Conservation (phyloP, 2,113 vertebrate species). For the Ceyx melanurus region DNA sequence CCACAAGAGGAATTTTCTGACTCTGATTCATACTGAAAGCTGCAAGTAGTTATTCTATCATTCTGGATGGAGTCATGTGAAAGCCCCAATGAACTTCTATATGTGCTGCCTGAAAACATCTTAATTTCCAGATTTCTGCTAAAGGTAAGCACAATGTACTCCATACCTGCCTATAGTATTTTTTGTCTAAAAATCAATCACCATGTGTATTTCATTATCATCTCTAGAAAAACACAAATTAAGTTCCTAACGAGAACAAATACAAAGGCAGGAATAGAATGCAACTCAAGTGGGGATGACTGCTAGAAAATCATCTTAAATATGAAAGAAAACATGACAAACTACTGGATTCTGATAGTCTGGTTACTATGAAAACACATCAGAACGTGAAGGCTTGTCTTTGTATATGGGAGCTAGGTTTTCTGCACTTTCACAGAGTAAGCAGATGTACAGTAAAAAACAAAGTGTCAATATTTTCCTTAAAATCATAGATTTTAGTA, state of each 20-base stretch:
- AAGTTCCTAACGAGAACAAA: neutral
- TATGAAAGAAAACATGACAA: neutral
- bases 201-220: neutral
- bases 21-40: neutral
- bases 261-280: neutral
- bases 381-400: neutral
- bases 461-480: neutral
- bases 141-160: neutral
- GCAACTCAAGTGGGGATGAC: neutral
- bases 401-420: neutral
- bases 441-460: neutral
- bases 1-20: neutral
- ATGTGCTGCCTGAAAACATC: neutral
- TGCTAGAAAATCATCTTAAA: neutral
- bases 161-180: neutral
- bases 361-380: neutral
- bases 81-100: neutral
- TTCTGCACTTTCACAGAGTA: neutral
- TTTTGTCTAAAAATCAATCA: neutral
- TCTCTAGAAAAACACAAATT: neutral
- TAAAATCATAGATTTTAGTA: neutral
- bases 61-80: neutral
- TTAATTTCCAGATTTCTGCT: neutral
- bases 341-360: neutral
- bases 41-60: neutral